Evolutionary conservation across 1,140 invertebrate genomes (phyloP).

Genomic region (Scaptomyza montana): DNA sequence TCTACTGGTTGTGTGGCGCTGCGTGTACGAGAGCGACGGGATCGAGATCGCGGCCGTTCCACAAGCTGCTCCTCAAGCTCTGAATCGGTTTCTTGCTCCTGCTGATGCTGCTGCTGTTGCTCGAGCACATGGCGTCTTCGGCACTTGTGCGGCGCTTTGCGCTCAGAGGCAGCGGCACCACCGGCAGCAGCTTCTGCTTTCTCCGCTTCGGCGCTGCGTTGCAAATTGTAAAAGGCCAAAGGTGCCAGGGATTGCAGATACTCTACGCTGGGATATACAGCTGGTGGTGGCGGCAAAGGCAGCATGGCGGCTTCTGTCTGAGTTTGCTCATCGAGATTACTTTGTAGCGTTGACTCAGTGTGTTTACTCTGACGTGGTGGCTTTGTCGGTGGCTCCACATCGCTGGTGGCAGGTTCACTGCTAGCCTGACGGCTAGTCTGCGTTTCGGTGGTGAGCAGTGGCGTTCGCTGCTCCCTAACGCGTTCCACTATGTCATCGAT

Average conservation of each 20-base stretch:
- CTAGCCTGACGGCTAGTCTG: conserved; percentile 74
- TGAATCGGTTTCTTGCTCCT: conserved; percentile 52
- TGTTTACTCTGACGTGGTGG: conserved; percentile 66
- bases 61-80: conserved; percentile 78
- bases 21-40: conserved; percentile 79
- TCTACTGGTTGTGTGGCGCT: conserved; percentile 79
- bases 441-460: conserved; percentile 64
- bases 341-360: conserved; percentile 61
- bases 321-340: conserved; percentile 73
- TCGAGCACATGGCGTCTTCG: conserved; percentile 72
- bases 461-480: conserved; percentile 64
- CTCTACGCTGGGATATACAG: conserved; percentile 84
- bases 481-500: conserved; percentile 86
- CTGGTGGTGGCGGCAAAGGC: conserved; percentile 85
- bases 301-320: conserved; percentile 84
- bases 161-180: conserved; percentile 30
- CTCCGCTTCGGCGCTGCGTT: conserved; percentile 81
- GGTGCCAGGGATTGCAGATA: conserved; percentile 85
- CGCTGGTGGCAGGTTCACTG: conserved; percentile 60
- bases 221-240: conserved; percentile 83
- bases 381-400: conserved; percentile 67
- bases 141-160: conserved; percentile 70
- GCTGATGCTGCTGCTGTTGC: conserved; percentile 8
- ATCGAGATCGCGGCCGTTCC: conserved; percentile 72
- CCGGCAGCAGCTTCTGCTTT: conserved; percentile 41